Evolutionary conservation across 2,797 vertebrate species (phyloP).

Genomic region (Hydrocynus forskahlii): DNA sequence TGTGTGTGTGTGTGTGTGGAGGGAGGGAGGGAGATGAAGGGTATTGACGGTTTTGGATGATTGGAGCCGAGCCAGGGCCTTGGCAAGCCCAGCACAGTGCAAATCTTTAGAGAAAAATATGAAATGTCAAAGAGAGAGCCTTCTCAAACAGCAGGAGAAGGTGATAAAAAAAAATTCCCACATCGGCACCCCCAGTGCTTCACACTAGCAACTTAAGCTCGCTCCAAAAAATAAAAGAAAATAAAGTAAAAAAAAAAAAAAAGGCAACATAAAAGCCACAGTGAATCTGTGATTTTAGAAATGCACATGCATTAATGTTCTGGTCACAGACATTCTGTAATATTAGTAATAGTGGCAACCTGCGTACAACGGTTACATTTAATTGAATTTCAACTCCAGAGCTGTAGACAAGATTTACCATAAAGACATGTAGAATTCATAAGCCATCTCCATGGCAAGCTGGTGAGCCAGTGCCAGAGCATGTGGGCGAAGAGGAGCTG

Average conservation of each 20-base stretch:
- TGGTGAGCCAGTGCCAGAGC: neutral
- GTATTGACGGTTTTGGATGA: conserved; percentile 51
- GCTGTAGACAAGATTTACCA: conserved; percentile 4
- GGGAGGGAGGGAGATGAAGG: conserved; percentile 53
- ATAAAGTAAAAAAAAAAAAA: too few relatives aligned
- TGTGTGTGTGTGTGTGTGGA: conserved; percentile 53
- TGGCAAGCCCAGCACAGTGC: conserved; percentile 45
- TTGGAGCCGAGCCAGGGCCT: conserved; percentile 41
- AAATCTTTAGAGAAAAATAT: conserved; percentile 37
- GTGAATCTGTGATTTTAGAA: neutral
- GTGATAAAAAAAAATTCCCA: conserved; percentile 16
- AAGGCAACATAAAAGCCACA: neutral
- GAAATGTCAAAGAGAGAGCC: conserved; percentile 35
- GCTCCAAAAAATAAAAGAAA: neutral
- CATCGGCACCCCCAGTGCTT: conserved; percentile 13
- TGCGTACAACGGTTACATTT: neutral
- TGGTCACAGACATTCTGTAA: neutral
- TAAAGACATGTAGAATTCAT: conserved; percentile 11
- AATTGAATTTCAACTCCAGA: neutral
- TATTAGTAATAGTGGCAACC: neutral
- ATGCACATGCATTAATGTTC: conserved; percentile 13
- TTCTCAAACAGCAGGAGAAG: conserved; percentile 20
- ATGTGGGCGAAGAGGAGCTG: neutral
- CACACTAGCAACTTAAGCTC: neutral
- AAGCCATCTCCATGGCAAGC: conserved; percentile 6